These are phyloP conservation scores for Dendrolimus houi DNA, from an alignment of 2,888 invertebrate species.

Conservation along the genomic window DNA sequence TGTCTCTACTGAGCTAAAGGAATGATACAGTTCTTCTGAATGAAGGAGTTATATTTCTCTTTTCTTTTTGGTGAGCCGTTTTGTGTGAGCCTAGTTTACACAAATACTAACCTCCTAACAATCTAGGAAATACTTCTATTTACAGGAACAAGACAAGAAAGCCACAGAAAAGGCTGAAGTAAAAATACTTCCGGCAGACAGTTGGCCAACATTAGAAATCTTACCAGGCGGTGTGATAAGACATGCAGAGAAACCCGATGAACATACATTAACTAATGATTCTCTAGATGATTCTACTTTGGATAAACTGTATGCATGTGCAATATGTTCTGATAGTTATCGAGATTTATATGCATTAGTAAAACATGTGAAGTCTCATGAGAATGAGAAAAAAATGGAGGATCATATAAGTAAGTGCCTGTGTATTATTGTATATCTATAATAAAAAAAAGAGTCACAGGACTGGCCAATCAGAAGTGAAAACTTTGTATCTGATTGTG, in stretches of 20 bases:
- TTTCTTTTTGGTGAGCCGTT: too few relatives aligned
- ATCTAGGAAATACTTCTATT: neutral
- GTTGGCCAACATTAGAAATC: constrained; percentile 65
- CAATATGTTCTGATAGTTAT: constrained; percentile 55
- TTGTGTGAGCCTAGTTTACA: too few relatives aligned
- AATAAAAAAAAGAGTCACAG: too few relatives aligned
- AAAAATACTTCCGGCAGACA: constrained; percentile 26
- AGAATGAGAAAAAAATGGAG: constrained; percentile 33
- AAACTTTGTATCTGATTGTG: too few relatives aligned
- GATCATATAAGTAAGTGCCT: constrained; percentile 4
- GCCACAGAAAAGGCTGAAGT: constrained; percentile 9
- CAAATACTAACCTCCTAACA: too few relatives aligned
- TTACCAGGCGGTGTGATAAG: constrained; percentile 62
- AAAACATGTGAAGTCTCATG: constrained; percentile 58
- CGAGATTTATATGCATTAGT: constrained; percentile 48
- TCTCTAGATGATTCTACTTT: constrained; percentile 8
- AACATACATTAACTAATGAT: constrained; percentile 8
- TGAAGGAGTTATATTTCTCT: too few relatives aligned
- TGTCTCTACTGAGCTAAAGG: too few relatives aligned
- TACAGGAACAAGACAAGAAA: constrained; percentile 17
- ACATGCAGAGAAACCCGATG: constrained; percentile 34
- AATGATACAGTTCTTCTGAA: too few relatives aligned
- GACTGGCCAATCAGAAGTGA: too few relatives aligned
- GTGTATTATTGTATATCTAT: too few relatives aligned
- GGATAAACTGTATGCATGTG: constrained; percentile 59